phyloP scores from a whole-genome alignment of 1,140 invertebrate species.

The Saccostrea cuccullata region DNA sequence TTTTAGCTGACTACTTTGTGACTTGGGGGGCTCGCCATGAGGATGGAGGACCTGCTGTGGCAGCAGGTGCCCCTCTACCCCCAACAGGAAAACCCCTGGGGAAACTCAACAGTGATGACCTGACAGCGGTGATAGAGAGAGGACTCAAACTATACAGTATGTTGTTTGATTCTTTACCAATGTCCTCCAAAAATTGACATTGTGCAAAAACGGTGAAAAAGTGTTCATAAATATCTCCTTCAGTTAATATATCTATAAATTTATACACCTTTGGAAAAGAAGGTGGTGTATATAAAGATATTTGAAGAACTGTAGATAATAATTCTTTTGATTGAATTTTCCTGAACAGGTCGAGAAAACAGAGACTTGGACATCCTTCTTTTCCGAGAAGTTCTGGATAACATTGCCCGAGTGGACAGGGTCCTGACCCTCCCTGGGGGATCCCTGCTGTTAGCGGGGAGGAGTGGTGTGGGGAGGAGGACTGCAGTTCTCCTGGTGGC shows the following conservation, averaged over 20 bases:
- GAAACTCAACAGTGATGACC: slow-evolving; percentile 81
- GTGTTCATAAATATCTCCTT: too few species aligned
- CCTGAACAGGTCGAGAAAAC: slow-evolving; percentile 81
- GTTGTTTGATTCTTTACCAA: slow-evolving; percentile 33
- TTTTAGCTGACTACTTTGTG: slow-evolving; percentile 75
- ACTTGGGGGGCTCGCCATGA: slow-evolving; percentile 77
- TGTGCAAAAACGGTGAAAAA: too few species aligned
- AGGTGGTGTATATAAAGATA: too few species aligned
- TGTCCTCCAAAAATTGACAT: not conserved
- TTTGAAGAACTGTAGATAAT: too few species aligned
- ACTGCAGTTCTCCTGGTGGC: slow-evolving; percentile 87
- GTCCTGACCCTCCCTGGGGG: slow-evolving; percentile 83
- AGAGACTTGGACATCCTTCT: slow-evolving; percentile 82
- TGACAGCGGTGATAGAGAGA: slow-evolving; percentile 83
- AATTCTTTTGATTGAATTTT: not conserved
- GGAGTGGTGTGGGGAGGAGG: slow-evolving; percentile 87
- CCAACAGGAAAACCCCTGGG: slow-evolving; percentile 81
- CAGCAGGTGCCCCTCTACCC: slow-evolving; percentile 77
- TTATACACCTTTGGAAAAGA: too few species aligned
- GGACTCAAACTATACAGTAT: slow-evolving; percentile 85
- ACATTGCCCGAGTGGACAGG: slow-evolving; percentile 84
- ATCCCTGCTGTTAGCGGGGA: slow-evolving; percentile 86
- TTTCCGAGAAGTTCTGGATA: slow-evolving; percentile 84
- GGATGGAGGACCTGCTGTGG: slow-evolving; percentile 65
- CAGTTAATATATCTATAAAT: too few species aligned